A percentile compares a stretch with the other conserved stretches of the same genome.
Conservation (phyloP, 2,797 vertebrate genomes). For the Sitta carolinensis region DNA sequence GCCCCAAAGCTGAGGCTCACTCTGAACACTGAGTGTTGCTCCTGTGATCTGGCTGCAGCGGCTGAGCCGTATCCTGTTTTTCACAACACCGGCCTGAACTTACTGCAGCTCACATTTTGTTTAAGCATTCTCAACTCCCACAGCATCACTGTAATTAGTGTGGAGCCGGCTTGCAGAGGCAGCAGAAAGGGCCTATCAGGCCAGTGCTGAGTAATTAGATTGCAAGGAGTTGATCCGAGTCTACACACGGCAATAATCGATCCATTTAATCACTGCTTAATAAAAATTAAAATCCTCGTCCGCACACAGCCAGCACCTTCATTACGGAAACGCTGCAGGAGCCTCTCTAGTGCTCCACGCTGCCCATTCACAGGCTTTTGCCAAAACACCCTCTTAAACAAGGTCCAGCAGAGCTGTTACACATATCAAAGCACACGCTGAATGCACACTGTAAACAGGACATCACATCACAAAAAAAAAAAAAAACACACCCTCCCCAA, state of each 20-base stretch:
- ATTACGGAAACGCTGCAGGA: not conserved
- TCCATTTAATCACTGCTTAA: not conserved
- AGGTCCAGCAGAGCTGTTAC: not conserved
- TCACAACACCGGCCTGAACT: not conserved
- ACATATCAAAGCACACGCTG: not conserved
- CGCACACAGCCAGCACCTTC: not conserved
- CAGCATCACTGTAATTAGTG: not conserved
- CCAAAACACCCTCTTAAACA: not conserved
- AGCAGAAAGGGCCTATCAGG: not conserved
- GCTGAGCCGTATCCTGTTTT: conserved; percentile 14
- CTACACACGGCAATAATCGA: not conserved
- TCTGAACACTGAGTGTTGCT: not conserved
- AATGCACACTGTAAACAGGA: conserved; percentile 63
- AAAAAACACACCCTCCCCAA: not conserved
- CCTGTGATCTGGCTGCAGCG: not conserved
- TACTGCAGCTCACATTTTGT: not conserved
- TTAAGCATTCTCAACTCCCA: not conserved
- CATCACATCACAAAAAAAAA: not conserved
- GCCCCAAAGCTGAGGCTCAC: not conserved
- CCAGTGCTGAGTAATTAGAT: not conserved
- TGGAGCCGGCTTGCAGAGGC: not conserved
- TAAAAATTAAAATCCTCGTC: not conserved
- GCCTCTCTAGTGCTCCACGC: fast-evolving
- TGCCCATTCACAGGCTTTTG: not conserved
- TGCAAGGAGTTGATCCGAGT: not conserved